Evolutionary conservation across 1,140 invertebrate genomes (phyloP).

Genomic region (Hypothenemus hampei): DNA sequence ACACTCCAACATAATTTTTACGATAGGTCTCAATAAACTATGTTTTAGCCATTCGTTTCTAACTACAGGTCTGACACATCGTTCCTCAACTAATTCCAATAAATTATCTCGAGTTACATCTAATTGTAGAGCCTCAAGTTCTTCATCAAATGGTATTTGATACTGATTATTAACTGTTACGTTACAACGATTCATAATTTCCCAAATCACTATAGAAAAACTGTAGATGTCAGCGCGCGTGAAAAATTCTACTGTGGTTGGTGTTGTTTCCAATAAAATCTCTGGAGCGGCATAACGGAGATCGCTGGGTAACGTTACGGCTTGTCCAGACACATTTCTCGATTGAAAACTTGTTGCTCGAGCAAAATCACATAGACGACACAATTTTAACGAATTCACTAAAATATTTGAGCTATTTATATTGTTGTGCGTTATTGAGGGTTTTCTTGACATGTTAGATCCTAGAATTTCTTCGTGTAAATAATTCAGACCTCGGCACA

Average conservation of each 20-base stretch:
- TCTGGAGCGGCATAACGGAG: slow-evolving; percentile 83
- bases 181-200: slow-evolving; percentile 70
- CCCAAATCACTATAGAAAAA: slow-evolving; percentile 88
- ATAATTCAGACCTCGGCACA: slow-evolving; percentile 77
- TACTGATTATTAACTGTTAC: slow-evolving; percentile 57
- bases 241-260: slow-evolving; percentile 81
- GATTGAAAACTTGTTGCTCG: slow-evolving; percentile 71
- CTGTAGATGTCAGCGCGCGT: slow-evolving; percentile 95
- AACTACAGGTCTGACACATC: slow-evolving; percentile 67
- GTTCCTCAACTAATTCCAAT: slow-evolving; percentile 78
- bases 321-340: neutral
- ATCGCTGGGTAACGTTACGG: slow-evolving; percentile 52
- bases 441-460: slow-evolving; percentile 82
- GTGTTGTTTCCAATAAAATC: slow-evolving; percentile 71
- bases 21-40: slow-evolving; percentile 66
- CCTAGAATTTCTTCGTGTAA: slow-evolving; percentile 89
- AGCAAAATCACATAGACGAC: slow-evolving; percentile 92
- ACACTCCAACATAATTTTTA: slow-evolving; percentile 83
- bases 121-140: slow-evolving; percentile 79
- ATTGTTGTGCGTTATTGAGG: slow-evolving; percentile 88
- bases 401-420: slow-evolving; percentile 95
- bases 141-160: slow-evolving; percentile 74
- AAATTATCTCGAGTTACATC: slow-evolving; percentile 78
- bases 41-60: slow-evolving; percentile 69
- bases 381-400: slow-evolving; percentile 85